Conservation (phyloP, 2,888 invertebrate species). For the Itoplectis maculator region DNA sequence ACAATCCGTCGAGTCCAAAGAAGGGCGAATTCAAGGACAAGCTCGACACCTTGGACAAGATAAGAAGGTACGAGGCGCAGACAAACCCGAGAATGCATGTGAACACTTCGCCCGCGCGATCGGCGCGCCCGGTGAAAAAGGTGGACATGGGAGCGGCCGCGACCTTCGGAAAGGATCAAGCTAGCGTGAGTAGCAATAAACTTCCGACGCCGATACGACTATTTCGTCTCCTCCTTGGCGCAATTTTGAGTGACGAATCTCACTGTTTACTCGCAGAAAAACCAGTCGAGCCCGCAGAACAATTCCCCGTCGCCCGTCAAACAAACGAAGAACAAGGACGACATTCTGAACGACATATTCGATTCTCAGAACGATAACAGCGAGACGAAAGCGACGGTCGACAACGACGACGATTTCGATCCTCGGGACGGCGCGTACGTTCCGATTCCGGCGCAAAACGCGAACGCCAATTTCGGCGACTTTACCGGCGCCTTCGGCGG, state of each 20-base stretch:
- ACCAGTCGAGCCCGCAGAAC: constrained; percentile 64
- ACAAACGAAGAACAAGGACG: constrained; percentile 76
- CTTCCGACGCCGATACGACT: constrained; percentile 31
- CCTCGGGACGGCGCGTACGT: constrained; percentile 85
- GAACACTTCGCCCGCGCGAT: constrained; percentile 82
- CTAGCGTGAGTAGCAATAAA: constrained; percentile 73
- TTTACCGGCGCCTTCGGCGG: constrained; percentile 90
- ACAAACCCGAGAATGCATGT: constrained; percentile 80
- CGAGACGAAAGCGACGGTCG: constrained; percentile 56
- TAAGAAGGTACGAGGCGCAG: constrained; percentile 82
- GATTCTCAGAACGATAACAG: constrained; percentile 80
- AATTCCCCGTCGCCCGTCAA: constrained; percentile 76
- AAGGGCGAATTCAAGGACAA: constrained; percentile 86
- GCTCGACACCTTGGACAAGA: constrained; percentile 80
- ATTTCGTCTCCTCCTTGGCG: neutral
- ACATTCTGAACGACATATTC: constrained; percentile 81
- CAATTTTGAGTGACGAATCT: neutral
- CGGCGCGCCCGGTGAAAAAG: constrained; percentile 85
- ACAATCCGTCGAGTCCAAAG: constrained; percentile 85
- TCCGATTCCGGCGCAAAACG: constrained; percentile 79
- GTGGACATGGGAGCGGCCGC: constrained; percentile 90
- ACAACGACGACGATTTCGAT: constrained; percentile 87
- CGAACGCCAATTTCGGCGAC: constrained; percentile 90
- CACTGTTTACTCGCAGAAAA: constrained; percentile 16
- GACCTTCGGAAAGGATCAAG: constrained; percentile 87